Base-by-base conservation (phyloP, 2,113 vertebrate species). In the Pangasianodon hypophthalmus region DNA sequence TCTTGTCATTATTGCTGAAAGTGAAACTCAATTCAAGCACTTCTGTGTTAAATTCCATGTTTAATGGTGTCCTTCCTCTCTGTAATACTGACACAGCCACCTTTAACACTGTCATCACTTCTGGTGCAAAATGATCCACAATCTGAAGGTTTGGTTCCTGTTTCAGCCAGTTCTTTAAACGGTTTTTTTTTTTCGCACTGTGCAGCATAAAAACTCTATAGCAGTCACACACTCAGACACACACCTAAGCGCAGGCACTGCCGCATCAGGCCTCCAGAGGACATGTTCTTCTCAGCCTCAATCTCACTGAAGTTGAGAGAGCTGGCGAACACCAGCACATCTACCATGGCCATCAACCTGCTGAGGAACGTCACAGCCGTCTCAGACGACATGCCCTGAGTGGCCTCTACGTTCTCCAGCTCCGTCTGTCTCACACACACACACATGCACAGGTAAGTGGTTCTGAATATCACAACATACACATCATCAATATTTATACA, bases 221-320 rank as follows among this genome's bases (percentile, higher is more conserved):
- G 81, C n/a, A 80, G 32, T 41, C 26, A 88, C 18, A 92, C 52
- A 58, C 73, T 21, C 71, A 85, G 44, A 85, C n/a, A 58, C 77
- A 96, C 95, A 99, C 98, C 98, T 69, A 99, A 96, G 90, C 98
- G 96, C 87, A 99, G 96, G 94, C 98, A 99, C 90, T 99, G 98
- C 86, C 98, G 97, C 98, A 99, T 99, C 91, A 99, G 95, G 16
- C 98, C 98, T 91, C 98, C 98, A 75, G 98, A 99, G 46, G 98
- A 99, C 98, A 99, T 99, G 95, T 99, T 99, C 94, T 99, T 99
- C 94, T 99, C 98, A 9, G 98, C 98, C 95, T 99, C 98, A 80
- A 99, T 99, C 94, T 99, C 98, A 92, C 98, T 99, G 94, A 99
- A 99, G 96, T 99, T 99, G 90, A 99, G 97, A 75, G 98, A 99